These are phyloP conservation scores for Noctua janthina DNA, from an alignment of 2,888 invertebrate genomes.

Conservation along the genomic window DNA sequence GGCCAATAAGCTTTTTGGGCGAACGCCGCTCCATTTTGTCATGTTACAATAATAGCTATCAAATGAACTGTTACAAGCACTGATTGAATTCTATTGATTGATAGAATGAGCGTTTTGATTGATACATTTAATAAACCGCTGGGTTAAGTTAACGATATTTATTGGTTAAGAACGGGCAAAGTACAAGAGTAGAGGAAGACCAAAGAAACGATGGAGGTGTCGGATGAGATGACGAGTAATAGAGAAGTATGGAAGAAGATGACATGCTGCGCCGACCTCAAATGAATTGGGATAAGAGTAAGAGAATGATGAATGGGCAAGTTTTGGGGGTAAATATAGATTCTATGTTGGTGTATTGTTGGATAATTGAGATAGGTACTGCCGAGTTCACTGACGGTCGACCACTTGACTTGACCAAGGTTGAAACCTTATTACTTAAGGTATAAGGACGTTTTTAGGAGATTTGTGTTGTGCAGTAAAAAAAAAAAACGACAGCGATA, in stretches of 20 bases:
- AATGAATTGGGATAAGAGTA: no score
- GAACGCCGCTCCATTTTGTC: conserved; percentile 27
- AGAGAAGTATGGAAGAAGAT: no score
- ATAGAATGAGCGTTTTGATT: conserved; percentile 34
- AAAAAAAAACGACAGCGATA: neutral
- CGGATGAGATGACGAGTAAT: no score
- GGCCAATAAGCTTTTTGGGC: conserved; percentile 41
- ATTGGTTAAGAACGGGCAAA: neutral
- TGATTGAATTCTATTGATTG: conserved; percentile 53
- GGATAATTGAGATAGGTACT: neutral
- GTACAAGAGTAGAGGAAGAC: no score
- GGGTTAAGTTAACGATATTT: neutral
- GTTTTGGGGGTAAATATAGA: neutral
- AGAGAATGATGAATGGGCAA: neutral
- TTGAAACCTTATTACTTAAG: no score
- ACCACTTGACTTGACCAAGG: no score
- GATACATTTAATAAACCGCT: conserved; percentile 5
- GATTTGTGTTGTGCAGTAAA: no score
- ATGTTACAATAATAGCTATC: conserved; percentile 46
- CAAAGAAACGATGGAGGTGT: no score
- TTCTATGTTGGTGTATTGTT: neutral
- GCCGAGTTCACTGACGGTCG: neutral
- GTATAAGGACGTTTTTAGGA: neutral
- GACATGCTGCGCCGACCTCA: no score
- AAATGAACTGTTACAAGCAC: conserved; percentile 42